These are phyloP conservation scores for Potamilus streckersoni DNA, from an alignment of 1,140 invertebrate species.

Conservation along the genomic window DNA sequence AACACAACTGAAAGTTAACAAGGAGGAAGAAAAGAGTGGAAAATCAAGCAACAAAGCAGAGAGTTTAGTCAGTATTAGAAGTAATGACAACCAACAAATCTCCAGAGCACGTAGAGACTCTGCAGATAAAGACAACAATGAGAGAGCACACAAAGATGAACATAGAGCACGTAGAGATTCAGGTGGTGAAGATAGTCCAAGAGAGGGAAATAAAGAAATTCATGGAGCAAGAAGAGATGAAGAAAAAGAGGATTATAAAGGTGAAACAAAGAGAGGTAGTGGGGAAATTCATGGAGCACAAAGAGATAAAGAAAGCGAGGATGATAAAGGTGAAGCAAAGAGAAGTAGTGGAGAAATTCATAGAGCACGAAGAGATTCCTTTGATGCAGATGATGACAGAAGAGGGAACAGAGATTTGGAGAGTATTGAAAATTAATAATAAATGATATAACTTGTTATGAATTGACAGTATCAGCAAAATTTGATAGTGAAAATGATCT, in stretches of 20 bases:
- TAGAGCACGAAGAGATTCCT: slow-evolving; percentile 12
- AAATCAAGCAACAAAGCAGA: no score
- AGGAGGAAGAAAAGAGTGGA: no score
- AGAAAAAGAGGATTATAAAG: no score
- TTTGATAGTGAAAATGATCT: no score
- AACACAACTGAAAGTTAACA: no score
- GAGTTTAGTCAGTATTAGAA: no score
- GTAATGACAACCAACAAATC: no score
- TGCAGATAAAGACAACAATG: neutral
- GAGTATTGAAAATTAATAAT: slow-evolving; percentile 36
- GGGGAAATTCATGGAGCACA: no score
- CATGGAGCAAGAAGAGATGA: neutral
- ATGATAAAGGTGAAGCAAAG: neutral
- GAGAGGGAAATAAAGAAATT: neutral
- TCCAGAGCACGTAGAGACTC: no score
- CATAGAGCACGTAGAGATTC: neutral
- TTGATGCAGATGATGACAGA: slow-evolving; percentile 27
- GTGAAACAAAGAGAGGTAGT: no score
- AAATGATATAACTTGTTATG: neutral
- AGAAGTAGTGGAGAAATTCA: slow-evolving; percentile 10
- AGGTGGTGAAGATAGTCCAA: neutral
- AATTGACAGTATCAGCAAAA: neutral
- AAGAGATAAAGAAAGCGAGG: neutral
- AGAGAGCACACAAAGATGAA: neutral
- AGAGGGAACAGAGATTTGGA: slow-evolving; percentile 35